phyloP scores from a whole-genome alignment of 1,140 invertebrate species.

The Venustaconcha ellipsiformis region DNA sequence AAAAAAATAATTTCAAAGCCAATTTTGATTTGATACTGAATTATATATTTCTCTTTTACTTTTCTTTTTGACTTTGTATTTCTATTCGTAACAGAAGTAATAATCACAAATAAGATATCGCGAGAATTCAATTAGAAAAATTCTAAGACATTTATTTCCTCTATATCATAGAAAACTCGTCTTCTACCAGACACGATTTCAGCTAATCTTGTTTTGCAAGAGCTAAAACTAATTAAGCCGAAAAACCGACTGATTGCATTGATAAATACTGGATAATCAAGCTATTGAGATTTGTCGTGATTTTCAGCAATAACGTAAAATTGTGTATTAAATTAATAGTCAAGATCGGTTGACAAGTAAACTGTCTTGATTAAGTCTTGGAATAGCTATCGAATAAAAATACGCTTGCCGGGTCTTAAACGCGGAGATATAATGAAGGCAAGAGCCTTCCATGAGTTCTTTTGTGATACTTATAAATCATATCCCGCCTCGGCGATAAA shows the following conservation, averaged over 20 bases:
- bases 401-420: too few species aligned
- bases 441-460: too few species aligned
- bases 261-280: conserved; percentile 7
- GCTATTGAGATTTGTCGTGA: conserved; percentile 17
- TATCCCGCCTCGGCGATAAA: too few species aligned
- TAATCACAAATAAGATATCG: neutral
- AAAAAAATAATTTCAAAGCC: too few species aligned
- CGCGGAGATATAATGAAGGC: too few species aligned
- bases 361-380: neutral
- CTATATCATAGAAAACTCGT: too few species aligned
- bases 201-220: conserved; percentile 33
- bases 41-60: neutral
- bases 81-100: neutral
- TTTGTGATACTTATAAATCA: too few species aligned
- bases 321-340: conserved; percentile 34
- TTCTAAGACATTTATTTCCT: conserved; percentile 9
- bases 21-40: too few species aligned
- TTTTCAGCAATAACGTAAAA: conserved; percentile 3
- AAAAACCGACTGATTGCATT: conserved; percentile 32
- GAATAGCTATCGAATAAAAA: neutral
- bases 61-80: conserved; percentile 6
- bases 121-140: conserved; percentile 14
- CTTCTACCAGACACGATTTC: too few species aligned
- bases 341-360: conserved; percentile 13
- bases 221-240: conserved; percentile 33